Conservation (phyloP, 2,888 invertebrate species). For the Sphecodes monilicornis region DNA sequence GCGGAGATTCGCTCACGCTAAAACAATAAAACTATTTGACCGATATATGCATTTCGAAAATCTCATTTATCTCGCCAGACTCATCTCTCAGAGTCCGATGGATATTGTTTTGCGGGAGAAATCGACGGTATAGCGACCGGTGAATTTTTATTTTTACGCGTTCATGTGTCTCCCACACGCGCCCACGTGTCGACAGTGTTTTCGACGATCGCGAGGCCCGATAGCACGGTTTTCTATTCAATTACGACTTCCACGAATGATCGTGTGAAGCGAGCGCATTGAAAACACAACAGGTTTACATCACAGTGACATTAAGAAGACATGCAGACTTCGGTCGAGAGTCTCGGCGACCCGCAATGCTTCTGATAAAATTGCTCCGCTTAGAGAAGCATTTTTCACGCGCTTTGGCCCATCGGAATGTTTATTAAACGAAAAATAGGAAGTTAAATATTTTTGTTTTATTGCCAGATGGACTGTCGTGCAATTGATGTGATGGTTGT, state of each 20-base stretch:
- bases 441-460: no score
- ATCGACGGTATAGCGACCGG: not conserved
- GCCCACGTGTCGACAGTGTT: conserved; percentile 34
- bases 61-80: not conserved
- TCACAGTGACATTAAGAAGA: conserved; percentile 60
- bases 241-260: conserved; percentile 54
- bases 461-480: no score
- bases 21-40: not conserved
- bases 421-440: not conserved
- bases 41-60: not conserved
- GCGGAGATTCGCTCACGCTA: not conserved
- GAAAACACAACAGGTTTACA: conserved; percentile 52
- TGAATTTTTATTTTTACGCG: not conserved
- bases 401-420: not conserved
- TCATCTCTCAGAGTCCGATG: not conserved
- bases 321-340: conserved; percentile 28
- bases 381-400: not conserved
- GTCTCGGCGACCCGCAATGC: conserved; percentile 38
- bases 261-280: conserved; percentile 58
- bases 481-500: no score
- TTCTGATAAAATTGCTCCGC: not conserved
- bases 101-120: not conserved
- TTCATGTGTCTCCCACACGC: not conserved
- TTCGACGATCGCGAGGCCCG: conserved; percentile 51
- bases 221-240: conserved; percentile 35